Conservation (phyloP, 2,888 invertebrate genomes). For the Agrochola litura region DNA sequence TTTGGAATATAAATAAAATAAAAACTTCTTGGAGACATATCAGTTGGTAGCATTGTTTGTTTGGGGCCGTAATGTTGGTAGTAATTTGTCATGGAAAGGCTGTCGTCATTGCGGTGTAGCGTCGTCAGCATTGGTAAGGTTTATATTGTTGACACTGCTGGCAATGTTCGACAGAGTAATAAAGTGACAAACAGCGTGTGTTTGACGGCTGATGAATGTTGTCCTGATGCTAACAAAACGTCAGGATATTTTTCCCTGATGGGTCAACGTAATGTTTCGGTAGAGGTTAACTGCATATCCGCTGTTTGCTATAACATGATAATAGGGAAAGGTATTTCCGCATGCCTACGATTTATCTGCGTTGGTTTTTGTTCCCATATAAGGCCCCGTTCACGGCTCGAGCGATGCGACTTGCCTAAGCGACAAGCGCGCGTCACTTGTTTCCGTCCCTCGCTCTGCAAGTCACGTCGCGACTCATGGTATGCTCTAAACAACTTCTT, state of each 20-base stretch:
- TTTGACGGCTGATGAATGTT: constrained; percentile 52
- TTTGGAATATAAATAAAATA: constrained; percentile 69
- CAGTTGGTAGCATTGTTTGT: constrained; percentile 71
- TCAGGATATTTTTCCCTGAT: constrained; percentile 37
- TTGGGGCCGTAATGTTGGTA: constrained; percentile 59
- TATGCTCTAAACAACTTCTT: no score
- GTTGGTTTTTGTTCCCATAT: not conserved
- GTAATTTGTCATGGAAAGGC: constrained; percentile 51
- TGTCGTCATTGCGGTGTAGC: constrained; percentile 30
- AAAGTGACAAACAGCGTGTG: constrained; percentile 44
- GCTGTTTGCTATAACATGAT: constrained; percentile 2
- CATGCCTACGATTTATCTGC: not conserved
- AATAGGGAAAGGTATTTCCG: not conserved
- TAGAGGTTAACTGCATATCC: constrained; percentile 1
- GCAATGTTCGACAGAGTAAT: constrained; percentile 53
- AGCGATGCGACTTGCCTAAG: no score
- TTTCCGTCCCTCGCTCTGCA: no score
- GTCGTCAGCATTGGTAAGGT: constrained; percentile 40
- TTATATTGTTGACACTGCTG: constrained; percentile 58
- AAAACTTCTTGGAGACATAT: constrained; percentile 70
- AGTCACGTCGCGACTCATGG: no score
- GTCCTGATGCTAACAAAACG: constrained; percentile 19
- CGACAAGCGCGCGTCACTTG: no score
- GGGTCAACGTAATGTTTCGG: constrained; percentile 23
- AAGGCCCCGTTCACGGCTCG: no score